Evolutionary conservation across 2,113 vertebrate species (phyloP).

Genomic region (Pluvianellus socialis): DNA sequence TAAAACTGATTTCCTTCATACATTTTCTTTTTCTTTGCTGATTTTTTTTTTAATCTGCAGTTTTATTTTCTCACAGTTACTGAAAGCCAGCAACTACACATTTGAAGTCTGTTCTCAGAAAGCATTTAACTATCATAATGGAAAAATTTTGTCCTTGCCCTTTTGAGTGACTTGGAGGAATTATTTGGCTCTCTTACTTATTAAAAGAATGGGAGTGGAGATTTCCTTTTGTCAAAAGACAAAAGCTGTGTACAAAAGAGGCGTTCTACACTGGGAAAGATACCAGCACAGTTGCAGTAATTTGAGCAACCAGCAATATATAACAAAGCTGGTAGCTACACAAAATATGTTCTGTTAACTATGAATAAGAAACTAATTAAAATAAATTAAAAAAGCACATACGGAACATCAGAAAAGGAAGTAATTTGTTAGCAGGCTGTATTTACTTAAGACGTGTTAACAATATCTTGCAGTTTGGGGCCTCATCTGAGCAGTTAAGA

Average conservation of each 20-base stretch:
- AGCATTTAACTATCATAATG: neutral
- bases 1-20: neutral
- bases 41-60: neutral
- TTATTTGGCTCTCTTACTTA: neutral
- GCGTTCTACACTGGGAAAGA: neutral
- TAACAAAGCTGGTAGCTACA: neutral
- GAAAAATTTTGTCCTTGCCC: neutral
- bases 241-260: neutral
- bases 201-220: neutral
- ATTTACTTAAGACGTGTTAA: neutral
- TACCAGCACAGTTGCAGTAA: neutral
- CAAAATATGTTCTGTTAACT: neutral
- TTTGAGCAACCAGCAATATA: neutral
- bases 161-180: neutral
- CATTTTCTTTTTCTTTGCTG: neutral
- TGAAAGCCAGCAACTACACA: neutral
- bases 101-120: neutral
- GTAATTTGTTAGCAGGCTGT: neutral
- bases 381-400: neutral
- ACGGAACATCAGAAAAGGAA: neutral
- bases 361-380: neutral
- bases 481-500: neutral
- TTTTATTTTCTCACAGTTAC: neutral
- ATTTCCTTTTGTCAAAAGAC: neutral
- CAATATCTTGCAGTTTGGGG: neutral